Conservation (phyloP, 2,888 invertebrate genomes). For the Drosophila paranaensis region DNA sequence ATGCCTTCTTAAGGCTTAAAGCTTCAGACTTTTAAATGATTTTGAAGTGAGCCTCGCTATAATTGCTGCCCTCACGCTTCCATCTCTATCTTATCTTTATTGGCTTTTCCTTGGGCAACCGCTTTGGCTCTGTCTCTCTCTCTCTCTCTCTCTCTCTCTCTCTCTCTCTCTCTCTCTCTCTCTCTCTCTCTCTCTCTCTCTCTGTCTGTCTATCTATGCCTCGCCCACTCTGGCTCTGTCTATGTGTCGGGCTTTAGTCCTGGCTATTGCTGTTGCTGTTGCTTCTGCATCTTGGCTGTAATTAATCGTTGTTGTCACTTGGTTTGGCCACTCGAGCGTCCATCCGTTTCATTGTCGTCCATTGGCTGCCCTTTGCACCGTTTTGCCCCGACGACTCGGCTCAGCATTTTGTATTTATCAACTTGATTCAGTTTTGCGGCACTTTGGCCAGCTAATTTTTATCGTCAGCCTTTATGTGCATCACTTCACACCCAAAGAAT, state of each 20-base stretch:
- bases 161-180: background rate
- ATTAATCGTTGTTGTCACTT: slow-evolving; percentile 67
- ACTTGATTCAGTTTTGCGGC: slow-evolving; percentile 59
- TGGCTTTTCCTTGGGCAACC: slow-evolving; percentile 26
- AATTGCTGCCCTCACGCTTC: slow-evolving; percentile 23
- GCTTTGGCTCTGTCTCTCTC: background rate
- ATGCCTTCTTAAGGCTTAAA: background rate
- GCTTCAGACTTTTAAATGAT: background rate
- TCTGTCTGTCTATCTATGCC: background rate
- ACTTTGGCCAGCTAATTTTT: slow-evolving; percentile 57
- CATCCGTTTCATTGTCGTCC: slow-evolving; percentile 61
- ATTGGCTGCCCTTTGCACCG: slow-evolving; percentile 38
- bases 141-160: background rate
- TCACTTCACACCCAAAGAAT: slow-evolving; percentile 57
- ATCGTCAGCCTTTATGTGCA: slow-evolving; percentile 61
- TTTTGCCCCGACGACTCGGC: slow-evolving; percentile 5
- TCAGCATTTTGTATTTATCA: slow-evolving; percentile 57
- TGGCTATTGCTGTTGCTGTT: slow-evolving; percentile 20
- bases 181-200: background rate
- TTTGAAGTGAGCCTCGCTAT: background rate
- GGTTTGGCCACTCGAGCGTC: slow-evolving; percentile 62
- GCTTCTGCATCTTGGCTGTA: slow-evolving; percentile 57
- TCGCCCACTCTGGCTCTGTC: background rate
- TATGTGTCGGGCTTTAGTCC: background rate
- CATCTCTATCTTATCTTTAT: slow-evolving; percentile 40